Evolutionary conservation across 2,797 vertebrate genomes (phyloP), one percentile per base, ranked within the genome.

Genomic region (Aplochiton taeniatus): DNA sequence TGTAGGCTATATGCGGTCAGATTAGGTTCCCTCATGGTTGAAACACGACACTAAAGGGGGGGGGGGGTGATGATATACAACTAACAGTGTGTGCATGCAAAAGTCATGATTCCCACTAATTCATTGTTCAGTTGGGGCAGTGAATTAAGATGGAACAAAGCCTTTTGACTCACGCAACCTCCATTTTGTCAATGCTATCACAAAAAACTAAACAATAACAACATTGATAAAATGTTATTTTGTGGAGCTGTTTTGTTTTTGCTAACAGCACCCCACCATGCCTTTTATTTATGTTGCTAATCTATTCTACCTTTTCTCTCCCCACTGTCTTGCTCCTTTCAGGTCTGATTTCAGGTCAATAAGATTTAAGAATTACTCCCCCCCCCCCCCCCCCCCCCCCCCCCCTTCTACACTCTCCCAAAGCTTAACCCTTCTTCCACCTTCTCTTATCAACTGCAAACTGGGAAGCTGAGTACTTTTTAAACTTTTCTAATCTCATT

Each of bases 301-400:
- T 53, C n/a, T 64, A 55, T 59, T 50, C 47, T 50, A 47, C 60
- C 68, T 69, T 49, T 16, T 69, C 61, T 64, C 61, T 58, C 68
- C 49, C 62, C 51, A n/a, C 57, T 65, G 46, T 69, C 54, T 57
- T 70, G 20, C 65, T 48, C 68, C 52, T 44, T 65, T 31, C 55
- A 70, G 68, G 68, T 70, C 68, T 60, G 68, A 70, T 65, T 70
- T 70, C 68, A 70, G 68, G 68, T 70, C 62, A 70, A 65, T 70
- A 70, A 65, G 68, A 62, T 70, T 62, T 70, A 55, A 47, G 62
- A 68, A 65, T 70, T 65, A 70, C 68, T 70, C 65, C 59, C 62
- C 6, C 51, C 50, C 52, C 51, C 55, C 48, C 46, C 48, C 60
- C 56, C 19, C 60, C 55, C 42, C 56, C 68, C 65, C 65, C 59